Evolutionary conservation across 2,797 vertebrate species (phyloP).

Genomic region (Rhyacichthys aspro): DNA sequence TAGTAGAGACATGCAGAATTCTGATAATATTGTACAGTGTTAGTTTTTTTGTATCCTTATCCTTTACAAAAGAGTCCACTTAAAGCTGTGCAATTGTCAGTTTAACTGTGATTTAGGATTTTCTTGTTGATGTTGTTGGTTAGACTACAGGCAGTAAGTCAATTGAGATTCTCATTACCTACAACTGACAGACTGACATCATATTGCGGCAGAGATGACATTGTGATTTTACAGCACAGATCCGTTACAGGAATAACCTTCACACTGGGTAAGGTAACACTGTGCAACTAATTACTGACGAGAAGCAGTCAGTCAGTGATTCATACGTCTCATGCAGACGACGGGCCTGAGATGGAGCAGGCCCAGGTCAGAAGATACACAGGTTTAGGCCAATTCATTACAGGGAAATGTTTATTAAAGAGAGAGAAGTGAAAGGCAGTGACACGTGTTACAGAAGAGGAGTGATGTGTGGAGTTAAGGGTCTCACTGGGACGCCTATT

Average conservation of each 20-base stretch:
- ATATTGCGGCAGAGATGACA: constrained; percentile 15
- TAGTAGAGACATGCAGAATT: too few relatives aligned
- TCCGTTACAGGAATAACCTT: constrained; percentile 57
- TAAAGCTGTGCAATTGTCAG: neutral
- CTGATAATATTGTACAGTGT: too few relatives aligned
- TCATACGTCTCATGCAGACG: constrained; percentile 40
- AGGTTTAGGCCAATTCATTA: constrained; percentile 25
- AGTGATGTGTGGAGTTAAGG: constrained; percentile 15
- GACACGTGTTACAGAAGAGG: constrained; percentile 17
- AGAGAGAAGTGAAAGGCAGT: constrained; percentile 39
- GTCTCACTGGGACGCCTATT: constrained; percentile 22
- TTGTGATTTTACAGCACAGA: constrained; percentile 33
- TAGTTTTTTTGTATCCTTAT: too few relatives aligned
- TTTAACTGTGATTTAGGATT: neutral
- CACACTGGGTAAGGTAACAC: constrained; percentile 38
- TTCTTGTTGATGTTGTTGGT: too few relatives aligned
- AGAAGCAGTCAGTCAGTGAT: constrained; percentile 41
- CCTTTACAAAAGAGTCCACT: too few relatives aligned
- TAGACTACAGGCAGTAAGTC: too few relatives aligned
- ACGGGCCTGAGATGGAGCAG: neutral
- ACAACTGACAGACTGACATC: constrained; percentile 25
- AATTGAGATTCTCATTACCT: constrained; percentile 2
- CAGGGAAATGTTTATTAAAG: constrained; percentile 33
- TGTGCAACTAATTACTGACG: constrained; percentile 67
- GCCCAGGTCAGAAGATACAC: neutral